Conservation (phyloP, 2,888 invertebrate species). For the Pterostichus madidus region DNA sequence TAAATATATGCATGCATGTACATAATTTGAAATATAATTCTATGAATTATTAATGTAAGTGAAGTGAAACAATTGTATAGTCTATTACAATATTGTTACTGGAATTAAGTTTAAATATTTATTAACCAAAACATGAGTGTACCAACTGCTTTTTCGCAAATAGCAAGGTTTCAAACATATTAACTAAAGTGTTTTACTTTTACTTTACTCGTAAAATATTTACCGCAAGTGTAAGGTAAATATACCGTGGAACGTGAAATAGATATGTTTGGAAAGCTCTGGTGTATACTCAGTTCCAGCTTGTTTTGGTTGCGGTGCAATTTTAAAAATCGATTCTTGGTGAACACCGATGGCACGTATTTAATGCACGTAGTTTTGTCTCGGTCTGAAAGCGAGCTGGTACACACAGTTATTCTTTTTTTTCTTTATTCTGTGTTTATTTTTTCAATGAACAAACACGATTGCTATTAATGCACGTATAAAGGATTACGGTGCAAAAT, state of each 20-base stretch:
- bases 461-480: constrained; percentile 55
- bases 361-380: constrained; percentile 58
- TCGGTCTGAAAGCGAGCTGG: constrained; percentile 43
- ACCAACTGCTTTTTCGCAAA: too few relatives aligned
- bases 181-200: constrained; percentile 27
- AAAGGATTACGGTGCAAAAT: constrained; percentile 55
- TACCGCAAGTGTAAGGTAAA: constrained; percentile 8
- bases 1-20: background rate
- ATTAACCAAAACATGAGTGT: background rate
- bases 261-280: constrained; percentile 46
- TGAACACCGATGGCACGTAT: constrained; percentile 52
- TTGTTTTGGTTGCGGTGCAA: constrained; percentile 57
- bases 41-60: constrained; percentile 21
- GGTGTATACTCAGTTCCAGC: constrained; percentile 37
- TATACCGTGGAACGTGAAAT: constrained; percentile 20
- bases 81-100: constrained; percentile 3
- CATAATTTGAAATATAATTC: constrained; percentile 21
- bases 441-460: constrained; percentile 49
- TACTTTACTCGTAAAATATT: constrained; percentile 10
- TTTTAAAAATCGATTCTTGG: constrained; percentile 59
- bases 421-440: constrained; percentile 29
- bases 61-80: constrained; percentile 26
- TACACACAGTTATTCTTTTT: constrained; percentile 34
- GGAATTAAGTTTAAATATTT: constrained; percentile 27
- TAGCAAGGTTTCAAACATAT: constrained; percentile 18